Conservation (phyloP, 2,797 vertebrate species). For the Ceyx erithaca region DNA sequence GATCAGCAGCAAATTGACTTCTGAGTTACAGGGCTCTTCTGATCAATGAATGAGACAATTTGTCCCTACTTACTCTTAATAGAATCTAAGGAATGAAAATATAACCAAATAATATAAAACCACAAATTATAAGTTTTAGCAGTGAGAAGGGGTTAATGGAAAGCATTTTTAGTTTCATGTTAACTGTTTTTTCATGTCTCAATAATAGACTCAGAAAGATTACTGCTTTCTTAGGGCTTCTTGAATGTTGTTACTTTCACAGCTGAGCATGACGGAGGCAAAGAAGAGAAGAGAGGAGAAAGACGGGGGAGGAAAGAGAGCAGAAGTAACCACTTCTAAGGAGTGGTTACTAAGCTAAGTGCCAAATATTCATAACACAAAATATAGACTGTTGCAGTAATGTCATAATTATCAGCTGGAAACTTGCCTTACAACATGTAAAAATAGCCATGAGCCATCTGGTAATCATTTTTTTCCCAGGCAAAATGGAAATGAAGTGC, state of each 20-base stretch:
- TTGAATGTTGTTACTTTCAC: conserved; percentile 18
- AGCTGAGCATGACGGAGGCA: neutral
- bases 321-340: neutral
- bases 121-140: neutral
- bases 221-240: neutral
- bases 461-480: conserved; percentile 68
- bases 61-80: conserved; percentile 42
- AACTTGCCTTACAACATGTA: conserved; percentile 69
- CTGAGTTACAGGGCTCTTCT: conserved; percentile 1
- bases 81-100: conserved; percentile 27
- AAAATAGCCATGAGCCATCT: conserved; percentile 79
- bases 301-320: neutral
- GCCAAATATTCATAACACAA: conserved; percentile 67
- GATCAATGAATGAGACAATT: conserved; percentile 28
- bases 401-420: conserved; percentile 78
- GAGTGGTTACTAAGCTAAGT: neutral
- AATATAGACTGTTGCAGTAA: conserved; percentile 68
- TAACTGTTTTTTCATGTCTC: neutral
- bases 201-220: neutral
- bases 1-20: conserved; percentile 39
- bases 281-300: neutral
- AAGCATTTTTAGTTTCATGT: neutral
- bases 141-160: neutral
- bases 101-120: neutral
- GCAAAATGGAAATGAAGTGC: conserved; percentile 72